Evolutionary conservation across 2,797 vertebrate species (phyloP), one percentile per base, ranked within the genome.

Genomic region (Pteronotus mesoamericanus): DNA sequence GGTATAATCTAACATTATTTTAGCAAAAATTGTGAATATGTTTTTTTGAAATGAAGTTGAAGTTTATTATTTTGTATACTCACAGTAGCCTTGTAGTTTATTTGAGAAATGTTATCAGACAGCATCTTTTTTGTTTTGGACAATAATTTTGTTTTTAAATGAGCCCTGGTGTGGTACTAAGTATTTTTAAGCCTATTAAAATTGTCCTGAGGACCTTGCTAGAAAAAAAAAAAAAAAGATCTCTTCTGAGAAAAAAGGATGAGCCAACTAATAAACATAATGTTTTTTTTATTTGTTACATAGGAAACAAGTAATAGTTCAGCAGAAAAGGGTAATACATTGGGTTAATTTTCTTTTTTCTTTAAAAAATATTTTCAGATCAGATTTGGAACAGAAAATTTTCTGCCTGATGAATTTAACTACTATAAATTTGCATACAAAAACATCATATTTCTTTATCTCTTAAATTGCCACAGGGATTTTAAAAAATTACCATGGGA

Each of bases 291-390:
- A 88, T 55, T 78, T 92, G 22, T 91, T 86, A 53, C 14, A 8
- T 72, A 1, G 26, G 6, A 53, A 96, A n/a, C 0, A 74, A 83
- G 10, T 77, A 68, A 80, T 34, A 78, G 1, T 55, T 91, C 59
- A 86, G 48, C 29, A 84, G 26, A 80, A 72, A 32, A 85, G 55
- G 37, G 8, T 57, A 4, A 85, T 61, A 14, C 29, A 21, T 32
- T 87, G 12, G 29, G 68, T 51, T 74, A 9, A 2, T 78, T 66
- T 89, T 71, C 16, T 69, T 61, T 82, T 4, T 61, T 86, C 34
- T 88, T 68, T 77, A 48, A 80, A 95, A 87, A 48, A 21, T 91
- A 86, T 51, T 91, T 94, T 90, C 15, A 51, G 3, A 82, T 89
- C 46, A 75, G 59, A 64, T 92, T 88, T 91, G 26, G 19, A 74